These are phyloP conservation scores for Drosophila grimshawi DNA, from an alignment of 1,140 invertebrate species.

Conservation along the genomic window DNA sequence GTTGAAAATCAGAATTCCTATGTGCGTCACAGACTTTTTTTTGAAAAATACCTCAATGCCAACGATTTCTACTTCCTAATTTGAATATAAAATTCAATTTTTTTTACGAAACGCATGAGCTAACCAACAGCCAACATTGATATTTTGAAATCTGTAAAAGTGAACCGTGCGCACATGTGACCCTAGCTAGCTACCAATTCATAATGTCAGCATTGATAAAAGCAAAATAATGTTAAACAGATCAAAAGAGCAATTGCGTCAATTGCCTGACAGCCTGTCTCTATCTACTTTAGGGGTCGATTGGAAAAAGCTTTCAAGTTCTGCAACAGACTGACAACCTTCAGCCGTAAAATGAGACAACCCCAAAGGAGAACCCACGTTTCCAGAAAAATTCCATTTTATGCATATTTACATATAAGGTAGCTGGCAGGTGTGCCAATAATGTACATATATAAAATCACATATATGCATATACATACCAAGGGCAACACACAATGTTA, in stretches of 20 bases:
- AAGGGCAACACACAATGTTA: too few species aligned
- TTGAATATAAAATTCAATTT: too few species aligned
- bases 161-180: too few species aligned
- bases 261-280: slow-evolving; percentile 58
- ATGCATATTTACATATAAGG: slow-evolving; percentile 71
- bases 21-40: too few species aligned
- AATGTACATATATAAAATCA: slow-evolving; percentile 1
- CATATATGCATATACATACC: background rate
- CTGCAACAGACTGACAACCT: slow-evolving; percentile 51
- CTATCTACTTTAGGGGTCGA: slow-evolving; percentile 54
- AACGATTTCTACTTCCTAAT: too few species aligned
- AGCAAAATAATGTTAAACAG: slow-evolving; percentile 54
- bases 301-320: slow-evolving; percentile 51
- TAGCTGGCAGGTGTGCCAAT: slow-evolving; percentile 21
- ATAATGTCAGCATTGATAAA: background rate
- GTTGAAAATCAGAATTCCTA: too few species aligned
- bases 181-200: too few species aligned
- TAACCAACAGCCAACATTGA: too few species aligned
- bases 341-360: slow-evolving; percentile 31
- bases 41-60: too few species aligned
- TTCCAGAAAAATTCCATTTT: slow-evolving; percentile 72
- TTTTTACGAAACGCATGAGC: too few species aligned
- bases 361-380: slow-evolving; percentile 19
- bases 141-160: too few species aligned
- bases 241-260: slow-evolving; percentile 71